Conservation (phyloP, 2,113 vertebrate genomes). For the Ascaphus truei region DNA sequence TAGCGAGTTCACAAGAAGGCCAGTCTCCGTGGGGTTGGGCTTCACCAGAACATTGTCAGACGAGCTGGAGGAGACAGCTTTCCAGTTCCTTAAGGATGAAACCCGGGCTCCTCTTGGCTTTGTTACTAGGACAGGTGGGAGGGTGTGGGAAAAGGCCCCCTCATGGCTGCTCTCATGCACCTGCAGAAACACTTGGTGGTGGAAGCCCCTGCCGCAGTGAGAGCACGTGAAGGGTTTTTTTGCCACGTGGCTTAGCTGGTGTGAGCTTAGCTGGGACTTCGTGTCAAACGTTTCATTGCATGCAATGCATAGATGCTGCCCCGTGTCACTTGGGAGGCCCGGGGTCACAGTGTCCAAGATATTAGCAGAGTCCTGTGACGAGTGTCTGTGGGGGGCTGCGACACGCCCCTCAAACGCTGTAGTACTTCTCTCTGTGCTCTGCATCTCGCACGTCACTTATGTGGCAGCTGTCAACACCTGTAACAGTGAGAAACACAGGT, state of each 20-base stretch:
- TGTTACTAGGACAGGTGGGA: rapidly evolving
- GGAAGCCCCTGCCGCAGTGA: conserved; percentile 11
- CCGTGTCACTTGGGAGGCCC: background rate
- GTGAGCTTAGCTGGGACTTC: background rate
- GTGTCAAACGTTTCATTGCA: conserved; percentile 17
- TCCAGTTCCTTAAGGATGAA: conserved; percentile 3
- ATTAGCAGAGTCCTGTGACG: background rate
- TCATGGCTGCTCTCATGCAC: conserved; percentile 29
- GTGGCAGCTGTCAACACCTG: background rate
- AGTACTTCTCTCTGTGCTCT: background rate
- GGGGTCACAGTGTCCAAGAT: background rate
- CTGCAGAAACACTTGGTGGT: conserved; percentile 26
- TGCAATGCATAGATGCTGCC: conserved; percentile 11
- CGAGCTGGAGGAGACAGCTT: background rate
- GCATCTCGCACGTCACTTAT: background rate
- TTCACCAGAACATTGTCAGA: background rate
- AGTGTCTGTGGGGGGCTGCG: background rate
- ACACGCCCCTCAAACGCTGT: background rate
- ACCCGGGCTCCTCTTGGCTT: background rate
- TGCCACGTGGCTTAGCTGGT: conserved; percentile 16
- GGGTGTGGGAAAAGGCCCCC: background rate
- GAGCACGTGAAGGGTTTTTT: conserved; percentile 9
- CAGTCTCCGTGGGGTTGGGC: background rate
- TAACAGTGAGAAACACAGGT: background rate
- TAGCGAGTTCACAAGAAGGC: background rate